Conservation (phyloP, 53 echinoderm and acorn worm genomes). For the Pentamera pediparva region DNA sequence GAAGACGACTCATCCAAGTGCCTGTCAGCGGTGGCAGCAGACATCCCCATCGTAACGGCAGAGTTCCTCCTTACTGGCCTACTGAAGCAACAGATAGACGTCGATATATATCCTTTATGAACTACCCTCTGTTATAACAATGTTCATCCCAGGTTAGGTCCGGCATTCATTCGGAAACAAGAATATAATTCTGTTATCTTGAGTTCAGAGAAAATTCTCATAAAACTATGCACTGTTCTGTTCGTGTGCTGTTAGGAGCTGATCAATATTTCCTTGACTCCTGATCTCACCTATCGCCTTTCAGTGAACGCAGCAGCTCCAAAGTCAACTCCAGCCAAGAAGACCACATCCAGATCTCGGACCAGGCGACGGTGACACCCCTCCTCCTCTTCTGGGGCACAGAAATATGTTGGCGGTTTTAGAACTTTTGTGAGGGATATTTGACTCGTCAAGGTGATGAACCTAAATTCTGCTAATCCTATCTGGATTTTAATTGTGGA, state of each 20-base stretch:
- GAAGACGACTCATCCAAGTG: conserved; percentile 57
- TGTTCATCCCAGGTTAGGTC: no score
- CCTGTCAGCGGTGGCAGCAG: conserved; percentile 52
- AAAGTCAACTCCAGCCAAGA: background rate
- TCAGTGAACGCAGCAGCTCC: background rate
- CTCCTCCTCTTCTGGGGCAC: no score
- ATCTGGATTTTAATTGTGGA: no score
- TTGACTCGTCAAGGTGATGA: no score
- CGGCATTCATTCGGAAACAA: no score
- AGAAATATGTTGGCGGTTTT: no score
- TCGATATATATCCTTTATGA: conserved; percentile 65
- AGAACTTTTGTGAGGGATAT: no score
- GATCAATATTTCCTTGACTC: background rate
- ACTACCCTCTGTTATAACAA: background rate
- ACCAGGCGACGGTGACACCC: background rate
- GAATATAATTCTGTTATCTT: no score
- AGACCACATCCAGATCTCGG: background rate
- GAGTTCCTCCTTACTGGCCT: conserved; percentile 74
- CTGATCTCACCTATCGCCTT: background rate
- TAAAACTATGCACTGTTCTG: background rate
- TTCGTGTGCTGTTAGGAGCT: background rate
- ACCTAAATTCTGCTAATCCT: no score
- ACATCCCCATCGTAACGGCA: conserved; percentile 60
- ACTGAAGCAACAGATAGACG: conserved; percentile 48
- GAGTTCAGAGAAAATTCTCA: no score